Evolutionary conservation across 2,113 vertebrate species (phyloP).

Genomic region (Pedionomus torquatus): DNA sequence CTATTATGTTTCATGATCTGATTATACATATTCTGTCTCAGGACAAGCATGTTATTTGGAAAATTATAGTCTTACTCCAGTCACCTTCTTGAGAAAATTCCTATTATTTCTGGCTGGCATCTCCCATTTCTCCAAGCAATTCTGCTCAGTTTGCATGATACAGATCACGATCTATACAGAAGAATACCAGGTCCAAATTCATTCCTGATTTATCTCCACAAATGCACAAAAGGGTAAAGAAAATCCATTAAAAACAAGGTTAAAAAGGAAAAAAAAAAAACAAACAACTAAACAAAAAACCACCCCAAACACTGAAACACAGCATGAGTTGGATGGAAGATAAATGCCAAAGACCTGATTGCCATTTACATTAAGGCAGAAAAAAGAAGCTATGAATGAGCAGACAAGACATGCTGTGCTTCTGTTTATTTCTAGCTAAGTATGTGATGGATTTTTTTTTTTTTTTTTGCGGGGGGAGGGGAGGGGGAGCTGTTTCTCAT

Average conservation of each 20-base stretch:
- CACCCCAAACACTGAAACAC: neutral
- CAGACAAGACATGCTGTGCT: neutral
- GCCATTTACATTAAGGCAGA: neutral
- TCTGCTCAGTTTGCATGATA: slow-evolving; percentile 10
- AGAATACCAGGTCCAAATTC: neutral
- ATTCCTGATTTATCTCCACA: neutral
- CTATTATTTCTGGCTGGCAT: neutral
- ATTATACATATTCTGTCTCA: neutral
- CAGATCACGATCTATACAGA: neutral
- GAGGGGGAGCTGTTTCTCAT: neutral
- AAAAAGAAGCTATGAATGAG: neutral
- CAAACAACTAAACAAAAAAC: neutral
- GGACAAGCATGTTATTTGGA: neutral
- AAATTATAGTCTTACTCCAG: slow-evolving; percentile 16
- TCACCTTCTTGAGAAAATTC: neutral
- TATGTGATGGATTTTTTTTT: neutral
- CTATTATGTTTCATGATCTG: neutral
- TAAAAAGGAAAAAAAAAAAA: neutral
- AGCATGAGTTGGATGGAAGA: neutral
- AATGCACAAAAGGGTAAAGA: neutral
- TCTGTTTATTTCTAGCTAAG: neutral
- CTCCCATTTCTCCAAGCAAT: slow-evolving; percentile 1
- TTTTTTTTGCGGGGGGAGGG: neutral
- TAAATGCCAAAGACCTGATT: neutral
- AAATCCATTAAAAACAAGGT: slow-evolving; percentile 30